Percentiles rank a stretch among this genome's conserved stretches.
Conservation (phyloP, 2,888 invertebrate species). For the Andrena chrysosceles region DNA sequence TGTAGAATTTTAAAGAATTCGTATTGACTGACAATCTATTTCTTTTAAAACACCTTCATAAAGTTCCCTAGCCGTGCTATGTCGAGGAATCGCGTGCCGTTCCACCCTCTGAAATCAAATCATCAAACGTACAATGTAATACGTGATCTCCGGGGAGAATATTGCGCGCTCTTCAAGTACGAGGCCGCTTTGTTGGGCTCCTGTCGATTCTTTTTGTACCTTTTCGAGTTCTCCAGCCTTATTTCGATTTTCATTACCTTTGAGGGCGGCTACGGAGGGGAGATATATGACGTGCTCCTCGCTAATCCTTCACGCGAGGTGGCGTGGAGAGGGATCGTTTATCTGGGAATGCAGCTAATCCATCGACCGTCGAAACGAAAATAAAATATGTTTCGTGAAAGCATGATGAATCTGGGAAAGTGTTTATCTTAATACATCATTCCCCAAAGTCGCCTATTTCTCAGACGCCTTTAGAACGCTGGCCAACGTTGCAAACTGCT, state of each 20-base stretch:
- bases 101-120: conserved; percentile 39
- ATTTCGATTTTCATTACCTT: conserved; percentile 73
- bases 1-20: background rate
- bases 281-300: conserved; percentile 69
- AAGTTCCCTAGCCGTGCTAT: background rate
- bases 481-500: conserved; percentile 29
- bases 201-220: conserved; percentile 44
- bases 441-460: conserved; percentile 33
- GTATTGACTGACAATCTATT: background rate
- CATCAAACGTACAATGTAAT: conserved; percentile 37
- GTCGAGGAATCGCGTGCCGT: conserved; percentile 14
- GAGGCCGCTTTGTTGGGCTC: conserved; percentile 49
- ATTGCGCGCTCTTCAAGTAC: conserved; percentile 26
- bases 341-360: conserved; percentile 65
- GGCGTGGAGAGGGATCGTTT: conserved; percentile 74
- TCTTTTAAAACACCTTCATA: background rate
- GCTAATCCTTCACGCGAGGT: conserved; percentile 76
- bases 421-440: conserved; percentile 63
- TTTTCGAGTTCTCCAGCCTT: conserved; percentile 49
- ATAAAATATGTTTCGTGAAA: conserved; percentile 69
- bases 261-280: conserved; percentile 55
- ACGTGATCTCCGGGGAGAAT: conserved; percentile 34
- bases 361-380: conserved; percentile 62
- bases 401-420: conserved; percentile 66
- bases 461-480: conserved; percentile 9